Percentiles rank a stretch among this genome's conserved stretches.
phyloP scores from a whole-genome alignment of 2,888 invertebrate genomes.

The Endotricha flammealis region DNA sequence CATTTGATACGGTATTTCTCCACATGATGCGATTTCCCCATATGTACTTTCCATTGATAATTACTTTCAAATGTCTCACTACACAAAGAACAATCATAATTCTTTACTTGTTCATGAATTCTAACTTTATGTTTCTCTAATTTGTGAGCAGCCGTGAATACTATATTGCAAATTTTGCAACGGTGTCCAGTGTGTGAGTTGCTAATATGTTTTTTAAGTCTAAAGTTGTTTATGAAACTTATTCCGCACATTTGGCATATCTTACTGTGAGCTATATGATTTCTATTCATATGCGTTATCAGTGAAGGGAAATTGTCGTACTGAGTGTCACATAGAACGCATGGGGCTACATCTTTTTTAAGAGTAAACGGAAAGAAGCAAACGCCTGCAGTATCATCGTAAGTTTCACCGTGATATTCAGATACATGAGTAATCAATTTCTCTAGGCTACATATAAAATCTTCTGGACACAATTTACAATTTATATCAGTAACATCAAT shows the following conservation, averaged over 20 bases:
- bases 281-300: slow-evolving; percentile 54
- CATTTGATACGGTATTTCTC: slow-evolving; percentile 55
- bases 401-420: slow-evolving; percentile 34
- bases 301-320: slow-evolving; percentile 51
- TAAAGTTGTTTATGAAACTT: slow-evolving; percentile 43
- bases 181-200: slow-evolving; percentile 39
- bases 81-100: slow-evolving; percentile 43
- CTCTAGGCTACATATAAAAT: slow-evolving; percentile 29
- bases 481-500: slow-evolving; percentile 42
- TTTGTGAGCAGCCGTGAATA: slow-evolving; percentile 48
- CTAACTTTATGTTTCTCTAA: slow-evolving; percentile 45
- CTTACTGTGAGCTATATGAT: slow-evolving; percentile 43
- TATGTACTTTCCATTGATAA: slow-evolving; percentile 55
- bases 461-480: slow-evolving; percentile 42
- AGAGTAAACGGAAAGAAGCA: slow-evolving; percentile 53
- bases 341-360: slow-evolving; percentile 37
- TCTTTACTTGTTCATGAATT: slow-evolving; percentile 40
- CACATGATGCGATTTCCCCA: slow-evolving; percentile 59
- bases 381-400: slow-evolving; percentile 33
- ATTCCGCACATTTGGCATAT: slow-evolving; percentile 56
- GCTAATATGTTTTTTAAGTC: slow-evolving; percentile 47
- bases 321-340: slow-evolving; percentile 38
- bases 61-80: slow-evolving; percentile 36
- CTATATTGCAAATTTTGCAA: slow-evolving; percentile 58
- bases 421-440: slow-evolving; percentile 45